These are phyloP conservation scores for Heteromurus nitidus DNA, from an alignment of 2,888 invertebrate genomes.

Conservation along the genomic window DNA sequence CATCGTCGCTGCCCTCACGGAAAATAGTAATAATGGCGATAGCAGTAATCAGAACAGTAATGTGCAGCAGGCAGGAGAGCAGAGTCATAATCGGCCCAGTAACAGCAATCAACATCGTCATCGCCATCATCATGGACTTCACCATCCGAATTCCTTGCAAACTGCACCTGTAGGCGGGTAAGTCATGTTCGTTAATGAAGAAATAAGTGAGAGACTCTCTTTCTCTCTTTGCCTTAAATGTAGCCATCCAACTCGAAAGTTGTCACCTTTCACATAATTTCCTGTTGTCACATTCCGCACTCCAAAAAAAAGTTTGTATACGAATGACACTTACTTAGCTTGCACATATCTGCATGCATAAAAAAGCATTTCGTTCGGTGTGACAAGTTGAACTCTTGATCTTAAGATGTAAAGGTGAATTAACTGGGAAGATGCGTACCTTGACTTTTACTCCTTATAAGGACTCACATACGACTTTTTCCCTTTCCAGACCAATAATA, in stretches of 20 bases:
- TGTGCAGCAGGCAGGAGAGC: conserved; percentile 20
- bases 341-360: no score
- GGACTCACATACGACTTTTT: conserved; percentile 11
- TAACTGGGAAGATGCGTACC: conserved; percentile 3
- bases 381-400: no score
- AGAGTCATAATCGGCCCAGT: conserved; percentile 24
- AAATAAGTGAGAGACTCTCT: not conserved
- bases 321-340: no score
- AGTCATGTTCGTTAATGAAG: conserved; percentile 9
- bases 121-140: conserved; percentile 59
- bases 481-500: conserved; percentile 40
- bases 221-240: not conserved
- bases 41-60: conserved; percentile 8
- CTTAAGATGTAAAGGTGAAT: no score
- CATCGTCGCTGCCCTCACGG: conserved; percentile 34
- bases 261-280: conserved; percentile 29
- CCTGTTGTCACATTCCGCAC: not conserved
- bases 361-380: not conserved
- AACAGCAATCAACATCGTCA: conserved; percentile 28
- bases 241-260: not conserved
- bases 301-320: not conserved
- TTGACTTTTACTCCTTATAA: conserved; percentile 57
- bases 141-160: conserved; percentile 69
- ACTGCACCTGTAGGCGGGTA: conserved; percentile 73
- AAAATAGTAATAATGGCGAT: conserved; percentile 48